A percentile compares a stretch with the other conserved stretches of the same genome.
Evolutionary conservation across 2,797 vertebrate species (phyloP).

Genomic region (Epinephelus coioides): DNA sequence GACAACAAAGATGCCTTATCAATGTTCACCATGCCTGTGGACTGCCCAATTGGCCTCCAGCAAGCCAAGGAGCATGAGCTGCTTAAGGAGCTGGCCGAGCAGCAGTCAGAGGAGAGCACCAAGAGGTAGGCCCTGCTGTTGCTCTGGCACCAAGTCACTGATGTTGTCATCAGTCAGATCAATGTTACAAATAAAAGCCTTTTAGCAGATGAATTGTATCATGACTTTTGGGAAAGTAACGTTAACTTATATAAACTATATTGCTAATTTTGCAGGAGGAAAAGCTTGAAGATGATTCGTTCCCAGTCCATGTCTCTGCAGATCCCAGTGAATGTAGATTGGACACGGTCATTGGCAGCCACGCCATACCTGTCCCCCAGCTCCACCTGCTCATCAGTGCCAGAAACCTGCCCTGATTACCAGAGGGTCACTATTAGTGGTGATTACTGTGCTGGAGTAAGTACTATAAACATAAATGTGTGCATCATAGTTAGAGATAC

Average conservation of each 20-base stretch:
- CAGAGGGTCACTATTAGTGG: slow-evolving; percentile 97
- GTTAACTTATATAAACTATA: not conserved
- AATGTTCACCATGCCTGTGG: slow-evolving; percentile 93
- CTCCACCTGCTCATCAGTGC: slow-evolving; percentile 83
- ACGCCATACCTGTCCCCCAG: slow-evolving; percentile 73
- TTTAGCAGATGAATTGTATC: too few relatives aligned
- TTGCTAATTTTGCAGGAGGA: slow-evolving; percentile 87
- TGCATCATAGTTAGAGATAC: not conserved
- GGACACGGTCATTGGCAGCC: slow-evolving; percentile 75
- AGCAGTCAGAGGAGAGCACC: slow-evolving; percentile 90
- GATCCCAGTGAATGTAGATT: slow-evolving; percentile 86
- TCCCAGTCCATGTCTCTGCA: slow-evolving; percentile 95
- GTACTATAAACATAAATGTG: slow-evolving; percentile 44
- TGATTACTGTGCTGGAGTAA: slow-evolving; percentile 98
- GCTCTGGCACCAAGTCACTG: not conserved
- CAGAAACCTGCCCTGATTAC: slow-evolving; percentile 90
- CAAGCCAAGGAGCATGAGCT: slow-evolving; percentile 95
- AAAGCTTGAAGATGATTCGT: slow-evolving; percentile 95
- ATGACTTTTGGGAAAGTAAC: not conserved
- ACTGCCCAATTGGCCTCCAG: slow-evolving; percentile 95
- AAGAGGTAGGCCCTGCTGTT: slow-evolving; percentile 87
- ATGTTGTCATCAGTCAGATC: not conserved
- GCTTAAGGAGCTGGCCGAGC: slow-evolving; percentile 93
- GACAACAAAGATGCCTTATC: slow-evolving; percentile 92
- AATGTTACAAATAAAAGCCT: slow-evolving; percentile 6